Percentiles rank a stretch among this genome's conserved stretches.
Conservation (phyloP, 2,797 vertebrate genomes). For the Rhyacichthys aspro region DNA sequence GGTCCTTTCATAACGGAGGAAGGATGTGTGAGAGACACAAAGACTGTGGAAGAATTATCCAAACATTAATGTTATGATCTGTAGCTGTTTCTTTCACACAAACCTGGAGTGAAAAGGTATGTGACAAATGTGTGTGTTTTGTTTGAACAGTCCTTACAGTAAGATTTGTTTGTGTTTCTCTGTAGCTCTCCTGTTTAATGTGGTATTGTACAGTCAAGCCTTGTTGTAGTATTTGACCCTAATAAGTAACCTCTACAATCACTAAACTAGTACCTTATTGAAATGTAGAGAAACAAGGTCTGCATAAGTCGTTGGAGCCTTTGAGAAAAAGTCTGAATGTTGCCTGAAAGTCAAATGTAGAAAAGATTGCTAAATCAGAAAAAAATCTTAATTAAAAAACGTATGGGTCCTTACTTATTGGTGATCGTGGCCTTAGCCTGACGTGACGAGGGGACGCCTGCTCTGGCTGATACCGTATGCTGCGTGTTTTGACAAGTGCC, state of each 20-base stretch:
- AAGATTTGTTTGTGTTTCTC: slow-evolving; percentile 3
- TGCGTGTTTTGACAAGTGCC: too few relatives aligned
- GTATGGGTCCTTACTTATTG: too few relatives aligned
- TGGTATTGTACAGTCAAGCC: not conserved
- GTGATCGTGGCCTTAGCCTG: too few relatives aligned
- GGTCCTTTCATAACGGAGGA: slow-evolving; percentile 8
- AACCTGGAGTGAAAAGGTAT: slow-evolving; percentile 30
- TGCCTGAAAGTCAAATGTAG: too few relatives aligned
- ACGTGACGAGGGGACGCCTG: too few relatives aligned
- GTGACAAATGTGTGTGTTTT: slow-evolving; percentile 5
- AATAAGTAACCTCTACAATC: not conserved
- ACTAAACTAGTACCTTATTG: not conserved
- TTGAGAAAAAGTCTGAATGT: too few relatives aligned
- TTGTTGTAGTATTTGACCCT: slow-evolving; percentile 13
- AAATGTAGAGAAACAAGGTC: too few relatives aligned
- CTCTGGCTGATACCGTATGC: too few relatives aligned
- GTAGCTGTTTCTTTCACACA: slow-evolving; percentile 12
- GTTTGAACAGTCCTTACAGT: not conserved
- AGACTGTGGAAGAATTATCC: not conserved
- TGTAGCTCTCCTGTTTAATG: slow-evolving; percentile 9
- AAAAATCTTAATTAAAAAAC: too few relatives aligned
- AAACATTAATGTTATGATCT: slow-evolving; percentile 19
- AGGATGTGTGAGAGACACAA: slow-evolving; percentile 9
- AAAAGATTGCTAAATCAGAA: too few relatives aligned
- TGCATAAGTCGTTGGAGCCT: too few relatives aligned